phyloP scores from a whole-genome alignment of 1,140 invertebrate species.

The Aplysia californica region DNA sequence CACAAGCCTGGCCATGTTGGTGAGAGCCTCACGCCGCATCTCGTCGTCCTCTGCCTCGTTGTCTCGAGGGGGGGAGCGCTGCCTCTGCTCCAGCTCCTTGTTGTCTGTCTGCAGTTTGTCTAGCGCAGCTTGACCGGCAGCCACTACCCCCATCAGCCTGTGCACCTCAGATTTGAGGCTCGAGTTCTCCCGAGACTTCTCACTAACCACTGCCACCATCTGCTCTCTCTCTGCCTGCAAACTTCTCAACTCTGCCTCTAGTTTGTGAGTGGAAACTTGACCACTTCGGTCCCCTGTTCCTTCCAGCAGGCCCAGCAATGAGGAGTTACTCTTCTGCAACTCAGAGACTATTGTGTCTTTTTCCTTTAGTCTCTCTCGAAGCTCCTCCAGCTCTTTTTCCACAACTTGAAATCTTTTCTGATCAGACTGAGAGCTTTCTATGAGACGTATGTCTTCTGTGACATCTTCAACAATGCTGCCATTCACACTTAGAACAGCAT shows the following conservation, averaged over 20 bases:
- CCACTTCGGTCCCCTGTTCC: conserved; percentile 42
- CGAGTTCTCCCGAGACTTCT: conserved; percentile 67
- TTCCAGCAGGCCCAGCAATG: conserved; percentile 60
- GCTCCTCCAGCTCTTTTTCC: conserved; percentile 39
- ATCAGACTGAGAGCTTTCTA: conserved; percentile 4
- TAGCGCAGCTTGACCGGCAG: conserved; percentile 64
- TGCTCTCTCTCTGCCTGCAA: conserved; percentile 65
- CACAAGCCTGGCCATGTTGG: conserved; percentile 67
- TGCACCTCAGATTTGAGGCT: conserved; percentile 67
- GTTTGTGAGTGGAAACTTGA: conserved; percentile 49
- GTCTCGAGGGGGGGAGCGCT: conserved; percentile 21
- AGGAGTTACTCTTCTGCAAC: conserved; percentile 55
- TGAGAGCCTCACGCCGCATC: conserved; percentile 66
- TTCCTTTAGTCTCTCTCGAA: conserved; percentile 43
- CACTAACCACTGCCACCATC: conserved; percentile 67
- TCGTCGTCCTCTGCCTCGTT: conserved; percentile 51
- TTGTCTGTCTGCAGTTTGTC: conserved; percentile 66
- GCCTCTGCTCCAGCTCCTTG: conserved; percentile 48
- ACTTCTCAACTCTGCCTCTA: conserved; percentile 57
- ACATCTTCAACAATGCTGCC: conserved; percentile 12
- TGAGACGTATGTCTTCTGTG: too few species aligned
- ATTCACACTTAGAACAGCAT: not conserved
- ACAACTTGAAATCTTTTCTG: conserved; percentile 21
- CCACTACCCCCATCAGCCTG: conserved; percentile 64
- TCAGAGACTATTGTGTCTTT: conserved; percentile 59